Evolutionary conservation across 2,888 invertebrate genomes (phyloP).

Genomic region (Platynereis dumerilii): DNA sequence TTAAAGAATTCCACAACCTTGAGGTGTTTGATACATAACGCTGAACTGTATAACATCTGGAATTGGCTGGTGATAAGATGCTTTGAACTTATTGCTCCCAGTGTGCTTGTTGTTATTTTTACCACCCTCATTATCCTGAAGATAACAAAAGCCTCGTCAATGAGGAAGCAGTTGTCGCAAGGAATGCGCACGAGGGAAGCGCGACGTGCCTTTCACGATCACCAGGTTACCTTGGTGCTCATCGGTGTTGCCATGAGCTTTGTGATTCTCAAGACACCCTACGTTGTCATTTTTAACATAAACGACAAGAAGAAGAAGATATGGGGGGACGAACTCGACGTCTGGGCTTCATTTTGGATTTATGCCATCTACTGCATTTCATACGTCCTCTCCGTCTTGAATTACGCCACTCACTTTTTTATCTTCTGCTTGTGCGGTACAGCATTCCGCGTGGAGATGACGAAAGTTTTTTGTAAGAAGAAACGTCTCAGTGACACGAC

Average conservation of each 20-base stretch:
- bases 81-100: constrained; percentile 14
- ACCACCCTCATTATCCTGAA: constrained; percentile 20
- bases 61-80: constrained; percentile 19
- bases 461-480: constrained; percentile 8
- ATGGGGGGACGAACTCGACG: not conserved
- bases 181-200: constrained; percentile 5
- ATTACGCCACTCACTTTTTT: constrained; percentile 25
- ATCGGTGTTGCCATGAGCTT: constrained; percentile 24
- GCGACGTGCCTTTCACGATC: constrained; percentile 14
- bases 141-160: constrained; percentile 7
- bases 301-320: constrained; percentile 18
- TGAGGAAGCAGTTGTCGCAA: constrained; percentile 11
- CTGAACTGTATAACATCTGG: not conserved
- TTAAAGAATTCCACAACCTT: not conserved
- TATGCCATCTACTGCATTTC: constrained; percentile 12
- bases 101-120: constrained; percentile 18
- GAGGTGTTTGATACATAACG: not conserved
- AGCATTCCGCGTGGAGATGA: constrained; percentile 12
- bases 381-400: constrained; percentile 15
- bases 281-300: constrained; percentile 14
- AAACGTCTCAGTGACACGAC: constrained; percentile 3
- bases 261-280: constrained; percentile 18
- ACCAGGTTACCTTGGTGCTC: constrained; percentile 20
- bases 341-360: constrained; percentile 10
- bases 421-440: constrained; percentile 19